Conservation (phyloP, 2,113 vertebrate genomes). For the Mixornis gularis region DNA sequence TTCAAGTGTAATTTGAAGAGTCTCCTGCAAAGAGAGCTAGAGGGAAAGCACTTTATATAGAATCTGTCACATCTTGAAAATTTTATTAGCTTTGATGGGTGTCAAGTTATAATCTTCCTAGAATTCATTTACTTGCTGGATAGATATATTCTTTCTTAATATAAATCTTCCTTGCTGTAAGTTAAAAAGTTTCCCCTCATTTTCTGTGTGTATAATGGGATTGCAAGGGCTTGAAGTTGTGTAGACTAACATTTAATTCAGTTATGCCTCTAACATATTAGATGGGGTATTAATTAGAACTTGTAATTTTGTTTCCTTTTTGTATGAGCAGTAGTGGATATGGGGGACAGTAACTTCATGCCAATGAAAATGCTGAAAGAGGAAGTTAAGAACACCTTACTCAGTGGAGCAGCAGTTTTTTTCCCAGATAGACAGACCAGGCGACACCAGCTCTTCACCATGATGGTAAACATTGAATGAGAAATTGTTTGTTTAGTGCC, state of each 20-base stretch:
- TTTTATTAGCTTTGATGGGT: background rate
- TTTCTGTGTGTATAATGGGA: background rate
- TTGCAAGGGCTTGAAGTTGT: background rate
- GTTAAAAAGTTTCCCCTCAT: background rate
- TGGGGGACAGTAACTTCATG: constrained; percentile 68
- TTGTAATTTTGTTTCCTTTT: background rate
- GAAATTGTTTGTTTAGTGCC: background rate
- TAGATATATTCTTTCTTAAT: background rate
- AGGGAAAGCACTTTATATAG: background rate
- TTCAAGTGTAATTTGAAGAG: background rate
- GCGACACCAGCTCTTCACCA: constrained; percentile 87
- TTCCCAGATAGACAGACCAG: constrained; percentile 88
- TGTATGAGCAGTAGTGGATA: constrained; percentile 82
- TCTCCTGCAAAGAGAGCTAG: background rate
- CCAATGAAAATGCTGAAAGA: constrained; percentile 79
- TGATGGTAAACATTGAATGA: constrained; percentile 81
- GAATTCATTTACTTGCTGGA: background rate
- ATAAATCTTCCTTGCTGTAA: background rate
- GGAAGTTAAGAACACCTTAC: constrained; percentile 87
- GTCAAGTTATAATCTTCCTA: background rate
- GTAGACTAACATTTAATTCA: background rate
- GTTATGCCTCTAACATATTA: background rate
- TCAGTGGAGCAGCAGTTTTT: constrained; percentile 92
- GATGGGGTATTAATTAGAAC: background rate
- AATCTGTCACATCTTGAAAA: background rate